phyloP scores from a whole-genome alignment of 1,140 invertebrate species.

The Stenopsyche tienmushanensis region DNA sequence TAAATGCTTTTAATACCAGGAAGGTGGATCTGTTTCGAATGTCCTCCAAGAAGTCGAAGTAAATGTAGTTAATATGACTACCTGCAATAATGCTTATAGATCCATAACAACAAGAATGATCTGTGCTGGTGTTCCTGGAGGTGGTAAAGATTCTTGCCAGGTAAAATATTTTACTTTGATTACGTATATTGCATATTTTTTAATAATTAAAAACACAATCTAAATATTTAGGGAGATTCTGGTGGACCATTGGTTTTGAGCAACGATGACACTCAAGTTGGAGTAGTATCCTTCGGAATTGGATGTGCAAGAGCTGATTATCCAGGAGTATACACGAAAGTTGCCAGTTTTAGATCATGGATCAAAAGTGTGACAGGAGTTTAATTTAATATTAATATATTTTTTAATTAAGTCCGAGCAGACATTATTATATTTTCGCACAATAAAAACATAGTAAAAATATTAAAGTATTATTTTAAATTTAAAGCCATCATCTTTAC shows the following conservation, averaged over 20 bases:
- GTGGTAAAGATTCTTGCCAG: constrained; percentile 22
- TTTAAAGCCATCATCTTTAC: too few relatives aligned
- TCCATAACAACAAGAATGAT: constrained; percentile 11
- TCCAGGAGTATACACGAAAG: constrained; percentile 56
- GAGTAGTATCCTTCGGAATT: constrained; percentile 56
- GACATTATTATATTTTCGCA: neutral
- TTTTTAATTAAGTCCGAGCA: neutral
- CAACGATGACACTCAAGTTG: constrained; percentile 45
- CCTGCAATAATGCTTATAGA: neutral
- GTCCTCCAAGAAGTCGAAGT: neutral
- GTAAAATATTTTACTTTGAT: constrained; percentile 5
- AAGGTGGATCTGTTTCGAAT: constrained; percentile 4
- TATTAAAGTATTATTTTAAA: too few relatives aligned
- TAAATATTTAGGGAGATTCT: constrained; percentile 42
- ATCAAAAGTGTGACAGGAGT: constrained; percentile 15
- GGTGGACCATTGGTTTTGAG: constrained; percentile 42
- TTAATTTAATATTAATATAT: constrained; percentile 5
- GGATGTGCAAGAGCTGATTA: constrained; percentile 46
- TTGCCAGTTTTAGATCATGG: constrained; percentile 32
- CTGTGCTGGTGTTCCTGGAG: constrained; percentile 17
- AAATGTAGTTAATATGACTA: neutral
- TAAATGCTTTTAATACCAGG: constrained; percentile 5
- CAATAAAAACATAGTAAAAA: too few relatives aligned
- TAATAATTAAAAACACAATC: neutral
- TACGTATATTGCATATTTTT: neutral